Percentiles rank a stretch among this genome's conserved stretches.
These are phyloP conservation scores for Salvelinus alpinus DNA, from an alignment of 2,113 vertebrate species.

Conservation along the genomic window DNA sequence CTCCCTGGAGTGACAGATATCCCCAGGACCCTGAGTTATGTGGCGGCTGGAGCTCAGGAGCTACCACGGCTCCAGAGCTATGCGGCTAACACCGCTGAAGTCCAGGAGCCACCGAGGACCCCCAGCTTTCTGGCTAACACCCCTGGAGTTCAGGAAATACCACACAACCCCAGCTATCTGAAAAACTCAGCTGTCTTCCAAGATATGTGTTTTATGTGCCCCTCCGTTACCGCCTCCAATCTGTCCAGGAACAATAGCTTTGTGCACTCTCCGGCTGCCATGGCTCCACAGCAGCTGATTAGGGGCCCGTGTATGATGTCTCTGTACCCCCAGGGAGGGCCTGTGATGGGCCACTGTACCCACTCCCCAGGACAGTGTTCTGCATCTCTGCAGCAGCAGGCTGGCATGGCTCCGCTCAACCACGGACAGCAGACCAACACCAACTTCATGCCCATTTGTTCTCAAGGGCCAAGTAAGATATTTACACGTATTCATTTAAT, in stretches of 20 bases:
- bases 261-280: not conserved
- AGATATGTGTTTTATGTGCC: not conserved
- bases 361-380: not conserved
- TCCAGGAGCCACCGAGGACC: not conserved
- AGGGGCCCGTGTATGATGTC: not conserved
- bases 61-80: not conserved
- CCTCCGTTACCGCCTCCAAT: not conserved
- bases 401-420: not conserved
- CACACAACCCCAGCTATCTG: not conserved
- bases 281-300: not conserved
- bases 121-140: not conserved
- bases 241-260: not conserved
- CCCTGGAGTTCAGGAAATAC: not conserved
- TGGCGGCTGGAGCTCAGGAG: not conserved
- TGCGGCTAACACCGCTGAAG: too few species aligned
- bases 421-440: not conserved
- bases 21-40: too few species aligned
- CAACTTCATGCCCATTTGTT: not conserved
- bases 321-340: not conserved
- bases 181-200: too few species aligned
- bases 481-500: not conserved
- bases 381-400: not conserved
- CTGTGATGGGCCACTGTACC: not conserved
- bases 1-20: too few species aligned
- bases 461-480: not conserved